These are phyloP conservation scores for human DNA, from an alignment of 2,113 vertebrate species.

Conservation along the genomic window GRCh38 chr7:154861001-154861500, in stretches of 20 bases:
- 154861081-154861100: neutral
- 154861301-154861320: neutral
- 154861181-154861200: neutral
- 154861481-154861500: neutral
- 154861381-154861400: fast-evolving
- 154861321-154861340: neutral
- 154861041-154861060: neutral
- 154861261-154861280: neutral
- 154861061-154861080: neutral
- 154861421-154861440: neutral
- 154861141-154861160: neutral
- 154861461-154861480: neutral
- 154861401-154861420: fast-evolving
- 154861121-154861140: neutral
- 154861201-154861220: neutral
- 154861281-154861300: neutral
- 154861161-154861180: neutral
- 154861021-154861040: fast-evolving
- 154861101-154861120: no score
- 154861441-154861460: neutral
- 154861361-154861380: neutral
- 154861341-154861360: no score
- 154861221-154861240: neutral
- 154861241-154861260: neutral
- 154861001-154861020: no score